These are phyloP conservation scores for Isichthys henryi DNA, from an alignment of 2,113 vertebrate genomes.

Conservation along the genomic window DNA sequence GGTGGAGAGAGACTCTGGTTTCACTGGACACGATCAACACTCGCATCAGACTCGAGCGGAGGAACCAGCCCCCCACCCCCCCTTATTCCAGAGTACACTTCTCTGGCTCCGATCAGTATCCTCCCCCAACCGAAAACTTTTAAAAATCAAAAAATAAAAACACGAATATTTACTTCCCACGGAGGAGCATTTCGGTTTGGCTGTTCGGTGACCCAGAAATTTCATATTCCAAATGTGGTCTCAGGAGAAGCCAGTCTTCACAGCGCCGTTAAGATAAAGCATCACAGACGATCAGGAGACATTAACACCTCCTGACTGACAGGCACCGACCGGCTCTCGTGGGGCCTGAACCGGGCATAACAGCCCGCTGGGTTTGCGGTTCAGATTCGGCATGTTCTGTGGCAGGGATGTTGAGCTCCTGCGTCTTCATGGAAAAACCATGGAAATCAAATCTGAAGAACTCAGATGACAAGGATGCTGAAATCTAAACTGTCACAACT, in stretches of 20 bases:
- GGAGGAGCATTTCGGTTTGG: conserved; percentile 4
- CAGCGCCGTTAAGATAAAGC: neutral
- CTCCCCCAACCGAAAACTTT: neutral
- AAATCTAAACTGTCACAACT: neutral
- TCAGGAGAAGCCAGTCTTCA: neutral
- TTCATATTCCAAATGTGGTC: conserved; percentile 14
- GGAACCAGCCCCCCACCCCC: neutral
- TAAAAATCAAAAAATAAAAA: neutral
- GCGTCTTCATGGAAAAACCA: neutral
- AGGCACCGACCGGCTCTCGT: neutral
- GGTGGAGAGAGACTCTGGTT: neutral
- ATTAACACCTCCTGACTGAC: neutral
- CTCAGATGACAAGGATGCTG: neutral
- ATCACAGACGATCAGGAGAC: neutral
- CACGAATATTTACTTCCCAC: neutral
- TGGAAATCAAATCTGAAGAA: neutral
- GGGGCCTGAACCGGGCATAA: neutral
- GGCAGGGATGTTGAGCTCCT: neutral
- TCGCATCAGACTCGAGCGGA: too few relatives aligned
- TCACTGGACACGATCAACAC: neutral
- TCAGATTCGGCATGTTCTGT: neutral
- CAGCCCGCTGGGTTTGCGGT: neutral
- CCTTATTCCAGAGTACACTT: neutral
- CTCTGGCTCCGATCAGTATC: neutral
- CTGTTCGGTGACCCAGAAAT: conserved; percentile 14